Evolutionary conservation across 1,140 invertebrate genomes (phyloP).

Genomic region (Mactra quadrangularis): DNA sequence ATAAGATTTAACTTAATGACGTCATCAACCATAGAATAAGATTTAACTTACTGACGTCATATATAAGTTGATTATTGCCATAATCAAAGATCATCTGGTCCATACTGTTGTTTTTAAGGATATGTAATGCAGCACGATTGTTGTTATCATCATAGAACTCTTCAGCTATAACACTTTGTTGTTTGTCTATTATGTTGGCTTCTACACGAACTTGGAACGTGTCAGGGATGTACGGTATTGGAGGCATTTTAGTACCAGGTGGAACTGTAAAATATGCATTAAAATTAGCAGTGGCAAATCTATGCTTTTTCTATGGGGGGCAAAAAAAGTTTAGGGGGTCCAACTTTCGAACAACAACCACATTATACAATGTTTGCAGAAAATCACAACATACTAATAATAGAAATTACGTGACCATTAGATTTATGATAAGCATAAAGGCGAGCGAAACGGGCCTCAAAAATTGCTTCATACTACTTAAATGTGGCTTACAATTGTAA

Average conservation of each 20-base stretch:
- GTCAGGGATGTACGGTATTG: constrained; percentile 52
- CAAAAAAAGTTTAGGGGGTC: background rate
- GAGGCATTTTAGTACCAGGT: constrained; percentile 35
- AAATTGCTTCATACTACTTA: too few relatives aligned
- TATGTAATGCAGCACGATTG: constrained; percentile 59
- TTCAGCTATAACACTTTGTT: constrained; percentile 40
- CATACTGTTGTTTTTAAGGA: constrained; percentile 4
- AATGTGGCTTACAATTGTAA: too few relatives aligned
- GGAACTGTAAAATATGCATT: background rate
- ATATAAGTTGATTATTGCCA: constrained; percentile 63
- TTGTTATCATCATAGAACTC: constrained; percentile 62
- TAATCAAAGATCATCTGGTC: constrained; percentile 65
- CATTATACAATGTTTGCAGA: too few relatives aligned
- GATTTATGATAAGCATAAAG: too few relatives aligned
- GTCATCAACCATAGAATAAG: too few relatives aligned
- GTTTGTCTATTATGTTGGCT: constrained; percentile 62
- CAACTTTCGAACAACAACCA: too few relatives aligned
- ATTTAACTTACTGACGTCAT: constrained; percentile 63
- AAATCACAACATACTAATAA: too few relatives aligned
- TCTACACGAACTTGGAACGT: constrained; percentile 64
- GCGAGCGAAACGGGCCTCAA: too few relatives aligned
- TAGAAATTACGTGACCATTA: too few relatives aligned
- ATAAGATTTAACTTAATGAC: too few relatives aligned
- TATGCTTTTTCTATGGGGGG: background rate
- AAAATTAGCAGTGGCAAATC: background rate